A percentile compares a stretch with the other conserved stretches of the same genome.
These are phyloP conservation scores for Sparidentex hasta DNA, from an alignment of 2,797 vertebrate species.

Conservation along the genomic window DNA sequence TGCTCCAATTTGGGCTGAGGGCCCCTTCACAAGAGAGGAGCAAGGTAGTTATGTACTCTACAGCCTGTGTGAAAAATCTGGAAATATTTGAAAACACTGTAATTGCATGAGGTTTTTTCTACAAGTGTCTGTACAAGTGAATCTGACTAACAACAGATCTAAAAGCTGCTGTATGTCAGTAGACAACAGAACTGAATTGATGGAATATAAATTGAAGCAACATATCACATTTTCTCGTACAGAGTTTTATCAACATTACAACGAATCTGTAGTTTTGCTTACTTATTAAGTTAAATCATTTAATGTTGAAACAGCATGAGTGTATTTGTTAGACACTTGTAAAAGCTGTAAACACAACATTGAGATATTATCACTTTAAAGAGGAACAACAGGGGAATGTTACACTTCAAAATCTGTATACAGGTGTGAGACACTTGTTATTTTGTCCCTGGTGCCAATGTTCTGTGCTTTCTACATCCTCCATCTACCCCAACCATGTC, in stretches of 20 bases:
- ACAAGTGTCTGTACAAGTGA: constrained; percentile 34
- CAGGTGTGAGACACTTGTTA: not conserved
- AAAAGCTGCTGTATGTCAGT: not conserved
- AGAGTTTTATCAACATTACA: not conserved
- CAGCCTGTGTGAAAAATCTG: constrained; percentile 31
- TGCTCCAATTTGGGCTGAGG: constrained; percentile 51
- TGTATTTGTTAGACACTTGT: not conserved
- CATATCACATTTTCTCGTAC: not conserved
- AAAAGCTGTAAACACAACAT: not conserved
- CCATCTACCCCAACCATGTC: too few species aligned
- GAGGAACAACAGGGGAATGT: not conserved
- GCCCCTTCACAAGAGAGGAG: constrained; percentile 40
- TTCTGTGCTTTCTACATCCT: not conserved
- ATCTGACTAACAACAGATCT: not conserved
- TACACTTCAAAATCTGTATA: not conserved
- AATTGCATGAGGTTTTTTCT: constrained; percentile 27
- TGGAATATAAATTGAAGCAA: not conserved
- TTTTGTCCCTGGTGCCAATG: not conserved
- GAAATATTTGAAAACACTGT: constrained; percentile 11
- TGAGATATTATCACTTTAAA: not conserved
- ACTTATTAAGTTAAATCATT: not conserved
- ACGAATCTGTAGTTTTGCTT: not conserved
- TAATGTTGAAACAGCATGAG: not conserved
- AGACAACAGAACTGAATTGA: not conserved
- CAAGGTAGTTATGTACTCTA: constrained; percentile 60